Base-by-base conservation (phyloP, 2,113 vertebrate genomes). In the Spea multiplicata region DNA sequence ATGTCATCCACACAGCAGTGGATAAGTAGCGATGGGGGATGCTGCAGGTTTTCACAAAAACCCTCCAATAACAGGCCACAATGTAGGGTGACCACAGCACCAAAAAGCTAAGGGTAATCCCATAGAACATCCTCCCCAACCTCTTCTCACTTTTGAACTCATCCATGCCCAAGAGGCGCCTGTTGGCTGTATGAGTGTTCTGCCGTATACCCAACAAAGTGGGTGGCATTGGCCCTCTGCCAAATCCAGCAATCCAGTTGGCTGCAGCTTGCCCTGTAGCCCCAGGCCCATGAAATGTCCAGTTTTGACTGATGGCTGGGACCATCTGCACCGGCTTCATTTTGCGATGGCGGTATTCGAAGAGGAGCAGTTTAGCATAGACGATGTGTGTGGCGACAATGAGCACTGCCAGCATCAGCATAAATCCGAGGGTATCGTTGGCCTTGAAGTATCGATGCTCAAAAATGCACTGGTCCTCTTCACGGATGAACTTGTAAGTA, bases 41-140 rank as follows among this genome's bases (percentile, higher is more conserved):
- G 72, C 91, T 88, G 76, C 94, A 95, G 82, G 94, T 94, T 87
- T 94, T 95, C 83, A 96, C 96, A 81, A 97, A 96, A 61, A 97
- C 96, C 85, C 96, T 92, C 96, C 95, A 96, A 89, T 96, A 97
- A 87, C 96, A 97, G 66, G 96, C 94, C 87, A 96, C 94, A 0
- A 97, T 96, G 88, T 97, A 97, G 4, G 96, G 96, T 66, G 94
- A 95, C 96, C 96, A 97, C 78, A 97, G 96, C 83, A 96, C 92
- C 88, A 96, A 86, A 88, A 97, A 97, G 86, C 95, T 94, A 88
- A 97, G 87, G 80, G 96, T 96, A 90, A 97, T 94, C 77, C 94
- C 92, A 83, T 96, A 97, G 91, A 97, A 97, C 96, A 97, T 97
- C 89, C 95, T 92, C 86, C 96, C 95, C 85, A 96, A 89, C 87